Evolutionary conservation across 2,797 vertebrate genomes (phyloP).

Genomic region (Vireo griseus): DNA sequence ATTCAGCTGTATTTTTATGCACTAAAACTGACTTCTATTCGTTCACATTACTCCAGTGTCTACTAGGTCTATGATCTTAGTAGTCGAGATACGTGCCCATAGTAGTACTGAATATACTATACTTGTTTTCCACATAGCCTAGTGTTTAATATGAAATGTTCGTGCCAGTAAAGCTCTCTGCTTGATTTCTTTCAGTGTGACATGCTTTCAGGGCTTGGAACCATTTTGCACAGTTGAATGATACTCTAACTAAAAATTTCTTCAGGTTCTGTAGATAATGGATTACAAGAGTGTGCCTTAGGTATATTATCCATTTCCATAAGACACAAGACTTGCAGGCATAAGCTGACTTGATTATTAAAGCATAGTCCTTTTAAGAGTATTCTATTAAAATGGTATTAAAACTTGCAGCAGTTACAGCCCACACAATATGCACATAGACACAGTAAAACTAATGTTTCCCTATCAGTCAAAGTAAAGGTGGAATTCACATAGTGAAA

Average conservation of each 20-base stretch:
- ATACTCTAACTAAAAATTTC: neutral
- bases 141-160: neutral
- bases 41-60: neutral
- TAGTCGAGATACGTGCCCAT: neutral
- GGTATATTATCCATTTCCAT: neutral
- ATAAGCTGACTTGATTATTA: neutral
- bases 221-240: neutral
- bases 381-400: neutral
- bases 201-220: neutral
- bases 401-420: neutral
- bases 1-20: neutral
- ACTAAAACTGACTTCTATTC: neutral
- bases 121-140: neutral
- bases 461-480: neutral
- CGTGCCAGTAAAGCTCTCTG: neutral
- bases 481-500: neutral
- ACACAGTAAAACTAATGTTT: neutral
- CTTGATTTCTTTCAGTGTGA: constrained; percentile 2
- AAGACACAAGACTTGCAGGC: neutral
- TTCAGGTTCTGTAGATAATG: constrained; percentile 24
- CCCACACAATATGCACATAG: neutral
- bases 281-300: neutral
- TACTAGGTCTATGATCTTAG: neutral
- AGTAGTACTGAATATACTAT: neutral
- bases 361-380: neutral